A percentile compares a stretch with the other conserved stretches of the same genome.
Conservation (phyloP, 64 coral and sea anemone genomes). For the Stichodactyla helianthus region DNA sequence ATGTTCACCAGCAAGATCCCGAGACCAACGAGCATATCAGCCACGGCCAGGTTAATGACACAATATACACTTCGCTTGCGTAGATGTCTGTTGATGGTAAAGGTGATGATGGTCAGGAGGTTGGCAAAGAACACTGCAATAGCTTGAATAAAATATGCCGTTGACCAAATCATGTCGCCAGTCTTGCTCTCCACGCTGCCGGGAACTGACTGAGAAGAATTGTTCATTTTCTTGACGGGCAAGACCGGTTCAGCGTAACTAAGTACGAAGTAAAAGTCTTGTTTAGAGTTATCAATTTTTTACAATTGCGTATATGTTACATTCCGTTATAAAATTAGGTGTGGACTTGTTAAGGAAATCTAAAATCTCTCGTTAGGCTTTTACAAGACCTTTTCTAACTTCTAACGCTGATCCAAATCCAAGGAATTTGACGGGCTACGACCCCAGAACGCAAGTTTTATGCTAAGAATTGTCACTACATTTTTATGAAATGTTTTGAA, state of each 20-base stretch:
- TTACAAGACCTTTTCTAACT: no score
- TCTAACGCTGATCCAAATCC: no score
- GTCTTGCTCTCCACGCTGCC: neutral
- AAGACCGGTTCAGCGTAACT: neutral
- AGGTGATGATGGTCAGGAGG: constrained; percentile 10
- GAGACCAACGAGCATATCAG: neutral
- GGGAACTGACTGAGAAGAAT: neutral
- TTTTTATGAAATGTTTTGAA: no score
- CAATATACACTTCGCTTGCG: constrained; percentile 1
- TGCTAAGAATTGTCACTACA: no score
- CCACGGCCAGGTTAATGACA: neutral
- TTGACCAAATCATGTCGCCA: neutral
- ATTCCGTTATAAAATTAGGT: no score
- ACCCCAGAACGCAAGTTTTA: no score
- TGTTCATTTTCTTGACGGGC: neutral
- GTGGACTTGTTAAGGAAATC: no score
- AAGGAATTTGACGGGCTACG: no score
- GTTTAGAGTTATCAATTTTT: no score
- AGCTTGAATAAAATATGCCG: neutral
- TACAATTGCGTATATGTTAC: no score
- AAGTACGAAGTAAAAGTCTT: neutral
- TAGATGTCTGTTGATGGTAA: neutral
- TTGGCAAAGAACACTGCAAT: neutral
- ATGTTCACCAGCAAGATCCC: neutral
- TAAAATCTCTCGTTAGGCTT: no score